Conservation (phyloP, 2,113 vertebrate genomes). For the Anseranas semipalmata region DNA sequence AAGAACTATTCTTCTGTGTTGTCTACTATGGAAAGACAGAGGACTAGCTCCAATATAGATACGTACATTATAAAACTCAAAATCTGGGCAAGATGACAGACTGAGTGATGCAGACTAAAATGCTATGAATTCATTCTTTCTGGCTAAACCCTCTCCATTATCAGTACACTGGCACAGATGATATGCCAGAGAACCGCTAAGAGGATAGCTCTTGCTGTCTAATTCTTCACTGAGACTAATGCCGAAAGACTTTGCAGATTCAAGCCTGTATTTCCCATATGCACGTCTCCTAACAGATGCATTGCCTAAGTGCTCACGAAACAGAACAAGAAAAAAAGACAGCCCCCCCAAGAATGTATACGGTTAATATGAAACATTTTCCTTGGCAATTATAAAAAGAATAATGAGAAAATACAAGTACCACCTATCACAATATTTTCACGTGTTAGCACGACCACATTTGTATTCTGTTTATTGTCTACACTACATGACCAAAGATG, state of each 20-base stretch:
- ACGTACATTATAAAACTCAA: neutral
- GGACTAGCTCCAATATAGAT: neutral
- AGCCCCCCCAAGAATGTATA: neutral
- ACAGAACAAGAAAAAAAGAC: accelerated
- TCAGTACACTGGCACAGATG: neutral
- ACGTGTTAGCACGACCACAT: neutral
- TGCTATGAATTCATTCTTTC: neutral
- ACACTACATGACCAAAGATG: neutral
- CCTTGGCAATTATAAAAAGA: neutral
- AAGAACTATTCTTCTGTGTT: neutral
- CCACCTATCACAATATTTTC: neutral
- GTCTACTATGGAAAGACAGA: neutral
- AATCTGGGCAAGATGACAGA: neutral
- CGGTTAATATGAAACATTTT: neutral
- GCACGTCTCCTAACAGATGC: neutral
- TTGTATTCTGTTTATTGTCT: neutral
- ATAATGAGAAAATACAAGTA: neutral
- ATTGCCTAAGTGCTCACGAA: neutral
- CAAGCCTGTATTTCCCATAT: neutral
- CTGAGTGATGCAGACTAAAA: neutral
- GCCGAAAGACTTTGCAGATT: neutral
- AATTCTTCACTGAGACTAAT: neutral
- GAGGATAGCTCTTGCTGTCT: neutral
- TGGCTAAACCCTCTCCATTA: neutral
- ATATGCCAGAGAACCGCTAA: neutral